Evolutionary conservation across 2,888 invertebrate species (phyloP), one percentile per base, ranked within the genome.

Genomic region (Ryuthela nishihirai): DNA sequence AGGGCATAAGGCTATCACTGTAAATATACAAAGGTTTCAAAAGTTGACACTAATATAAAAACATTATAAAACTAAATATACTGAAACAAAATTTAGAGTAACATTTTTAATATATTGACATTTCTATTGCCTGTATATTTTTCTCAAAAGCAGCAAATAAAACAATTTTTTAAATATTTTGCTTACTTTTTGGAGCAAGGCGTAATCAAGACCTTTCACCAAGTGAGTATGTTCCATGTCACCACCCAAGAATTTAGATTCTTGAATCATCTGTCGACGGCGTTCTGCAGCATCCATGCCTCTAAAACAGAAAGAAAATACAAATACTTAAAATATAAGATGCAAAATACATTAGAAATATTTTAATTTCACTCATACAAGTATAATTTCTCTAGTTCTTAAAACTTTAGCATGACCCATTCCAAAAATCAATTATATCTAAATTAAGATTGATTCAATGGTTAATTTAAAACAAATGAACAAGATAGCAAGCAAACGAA

Each of bases 191-290:
- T 93, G 92, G 54, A 94, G 75, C 45, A 94, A 76, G 0, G 93
- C 92, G 74, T 90, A 94, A 80, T 94, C 94, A 72, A 89, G 76
- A 69, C 93, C 99, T 78, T 99, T 99, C 68, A 99, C 99, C 81
- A 99, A 93, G 78, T 99, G 99, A 73, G 99, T 99, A 70, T 99
- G 99, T 71, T 99, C 97, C 90, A 99, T 97, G 76, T 99, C 99
- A 82, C 99, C 99, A 73, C 99, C 99, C 79, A 99, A 90, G 77
- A 94, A 99, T 77, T 99, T 99, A 0, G 99, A 99, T 77, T 99
- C 98, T 79, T 88, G 80, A 72, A 99, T 99, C 79, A 95, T 85
- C 72, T 97, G 92, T 45, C 94, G 82, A 46, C 98, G 80, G 36
- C 95, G 80, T 75, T 98, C 97, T 5, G 97, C 95, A 0, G 93